A percentile compares a stretch with the other conserved stretches of the same genome.
Conservation (phyloP, 2,797 vertebrate species). For the Hippopotamyrus pictus region DNA sequence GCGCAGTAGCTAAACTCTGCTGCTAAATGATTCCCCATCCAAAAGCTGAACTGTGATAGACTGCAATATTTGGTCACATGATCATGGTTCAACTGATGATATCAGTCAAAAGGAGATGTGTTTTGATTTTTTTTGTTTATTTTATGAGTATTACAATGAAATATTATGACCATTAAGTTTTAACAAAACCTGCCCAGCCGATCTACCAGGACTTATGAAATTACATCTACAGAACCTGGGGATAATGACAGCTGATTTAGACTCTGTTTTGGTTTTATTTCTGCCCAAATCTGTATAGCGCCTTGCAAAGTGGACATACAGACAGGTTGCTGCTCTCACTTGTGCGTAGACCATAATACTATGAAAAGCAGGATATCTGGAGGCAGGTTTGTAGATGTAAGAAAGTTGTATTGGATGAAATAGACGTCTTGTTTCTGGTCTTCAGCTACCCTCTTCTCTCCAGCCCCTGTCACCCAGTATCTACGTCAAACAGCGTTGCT, state of each 20-base stretch:
- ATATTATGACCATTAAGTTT: not conserved
- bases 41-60: not conserved
- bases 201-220: not conserved
- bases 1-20: not conserved
- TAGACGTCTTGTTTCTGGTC: not conserved
- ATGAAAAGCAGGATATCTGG: not conserved
- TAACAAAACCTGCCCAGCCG: not conserved
- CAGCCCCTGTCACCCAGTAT: not conserved
- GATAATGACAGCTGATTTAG: not conserved
- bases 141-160: not conserved
- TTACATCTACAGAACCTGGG: not conserved
- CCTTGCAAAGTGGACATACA: not conserved
- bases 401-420: not conserved
- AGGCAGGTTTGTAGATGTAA: not conserved
- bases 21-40: not conserved
- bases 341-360: not conserved
- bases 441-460: not conserved
- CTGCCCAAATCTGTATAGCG: not conserved
- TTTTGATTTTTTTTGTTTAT: not conserved
- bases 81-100: not conserved
- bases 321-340: not conserved
- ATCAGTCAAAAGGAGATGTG: not conserved
- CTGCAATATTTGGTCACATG: not conserved
- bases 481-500: not conserved
- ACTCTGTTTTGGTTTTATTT: not conserved